Base-by-base conservation (phyloP, 2,888 invertebrate genomes). In the Ophion slaviceki region DNA sequence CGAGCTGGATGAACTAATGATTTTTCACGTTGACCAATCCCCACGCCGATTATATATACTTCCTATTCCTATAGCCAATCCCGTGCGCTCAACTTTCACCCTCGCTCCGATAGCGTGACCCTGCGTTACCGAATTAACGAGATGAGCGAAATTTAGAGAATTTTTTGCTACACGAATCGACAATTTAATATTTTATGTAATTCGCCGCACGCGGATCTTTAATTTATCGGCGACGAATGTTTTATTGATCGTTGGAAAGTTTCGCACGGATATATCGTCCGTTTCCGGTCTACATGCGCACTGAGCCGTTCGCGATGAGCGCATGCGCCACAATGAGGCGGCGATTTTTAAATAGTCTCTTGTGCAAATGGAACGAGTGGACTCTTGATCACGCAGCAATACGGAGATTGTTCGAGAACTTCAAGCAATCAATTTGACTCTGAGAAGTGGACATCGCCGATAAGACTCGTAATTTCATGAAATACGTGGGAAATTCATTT, bases 1-100 rank as follows among this genome's bases (percentile, higher is more conserved):
- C 45, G 28, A 61, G 17, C 32, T 47, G 72, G 11, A n/a, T 40
- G n/a, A 2, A 61, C 61, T 89, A 89, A 86, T 87, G 88, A 89
- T 89, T 89, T 89, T 87, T 81, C 61, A 62, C 24, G 36, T 53
- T 40, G 45, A 61, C 84, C 84, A 85, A 86, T 85, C 24, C 20
- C 2, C 11, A 28, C 57, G 1, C 57, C 11, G 17, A 45, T 40
- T 11, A 14, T 72, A 14, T 62, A 36, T 62, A 75, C 75, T 24
- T 75, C 68, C 28, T 64, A 2, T 40, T 28, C 11, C 45, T 36
- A 28, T 17, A 8, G 47, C 70, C 80, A 78, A 79, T 72, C 24
- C 2, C 72, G 45, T 47, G 75, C 68, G 40, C 62, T 62, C 57
- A 45, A 11, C 17, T 78, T 82, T 70, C 45, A 61, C 62, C 40